phyloP scores from a whole-genome alignment of 2,113 vertebrate species.

The Agelaius phoeniceus region DNA sequence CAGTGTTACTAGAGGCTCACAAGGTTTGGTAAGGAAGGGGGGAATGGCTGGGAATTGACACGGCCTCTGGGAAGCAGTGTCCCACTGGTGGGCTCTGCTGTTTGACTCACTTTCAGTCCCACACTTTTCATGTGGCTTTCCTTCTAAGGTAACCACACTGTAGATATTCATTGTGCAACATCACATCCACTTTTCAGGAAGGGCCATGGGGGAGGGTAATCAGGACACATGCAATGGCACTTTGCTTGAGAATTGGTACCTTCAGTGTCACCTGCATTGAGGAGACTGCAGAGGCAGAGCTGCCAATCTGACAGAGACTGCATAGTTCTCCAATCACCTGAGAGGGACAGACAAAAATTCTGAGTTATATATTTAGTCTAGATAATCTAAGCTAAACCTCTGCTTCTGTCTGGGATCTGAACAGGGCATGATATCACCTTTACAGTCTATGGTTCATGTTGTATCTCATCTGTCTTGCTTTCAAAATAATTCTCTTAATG shows the following conservation, averaged over 20 bases:
- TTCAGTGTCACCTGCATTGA: neutral
- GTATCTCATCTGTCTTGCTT: neutral
- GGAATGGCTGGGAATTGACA: neutral
- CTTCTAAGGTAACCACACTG: neutral
- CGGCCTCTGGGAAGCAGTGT: neutral
- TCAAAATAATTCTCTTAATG: constrained; percentile 1
- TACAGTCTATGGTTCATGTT: neutral
- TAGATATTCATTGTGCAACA: neutral
- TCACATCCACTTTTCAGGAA: neutral
- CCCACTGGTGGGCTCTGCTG: neutral
- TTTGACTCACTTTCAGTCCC: neutral
- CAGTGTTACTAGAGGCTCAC: neutral
- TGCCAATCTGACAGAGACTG: neutral
- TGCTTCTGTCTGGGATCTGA: neutral
- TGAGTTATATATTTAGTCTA: neutral
- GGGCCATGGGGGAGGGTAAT: neutral
- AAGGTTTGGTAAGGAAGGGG: neutral
- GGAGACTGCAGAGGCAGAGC: neutral
- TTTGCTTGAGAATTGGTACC: neutral
- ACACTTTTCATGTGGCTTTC: neutral
- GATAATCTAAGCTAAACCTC: neutral
- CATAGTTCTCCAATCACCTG: neutral
- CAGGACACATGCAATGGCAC: neutral
- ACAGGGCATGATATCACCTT: neutral
- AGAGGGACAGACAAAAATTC: neutral